Conservation (phyloP, 2,888 invertebrate genomes). For the Hypomecis atomaria region DNA sequence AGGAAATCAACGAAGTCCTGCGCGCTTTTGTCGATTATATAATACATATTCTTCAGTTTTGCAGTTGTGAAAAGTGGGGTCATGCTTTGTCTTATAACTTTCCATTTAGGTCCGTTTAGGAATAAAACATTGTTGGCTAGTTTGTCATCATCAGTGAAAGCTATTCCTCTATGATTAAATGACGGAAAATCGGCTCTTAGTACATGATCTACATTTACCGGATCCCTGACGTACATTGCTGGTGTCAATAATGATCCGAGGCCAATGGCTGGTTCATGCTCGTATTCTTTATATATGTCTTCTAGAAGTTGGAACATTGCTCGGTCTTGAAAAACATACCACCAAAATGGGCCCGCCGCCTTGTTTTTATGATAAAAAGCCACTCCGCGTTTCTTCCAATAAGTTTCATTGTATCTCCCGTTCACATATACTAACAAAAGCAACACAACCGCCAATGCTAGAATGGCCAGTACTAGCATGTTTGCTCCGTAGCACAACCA, state of each 20-base stretch:
- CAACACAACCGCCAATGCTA: slow-evolving; percentile 16
- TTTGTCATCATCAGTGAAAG: slow-evolving; percentile 50
- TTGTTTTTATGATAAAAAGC: slow-evolving; percentile 53
- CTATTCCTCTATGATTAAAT: slow-evolving; percentile 58
- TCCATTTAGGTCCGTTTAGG: slow-evolving; percentile 63
- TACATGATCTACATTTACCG: slow-evolving; percentile 55
- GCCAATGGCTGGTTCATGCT: slow-evolving; percentile 58
- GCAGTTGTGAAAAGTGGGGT: slow-evolving; percentile 63
- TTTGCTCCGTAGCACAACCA: no score
- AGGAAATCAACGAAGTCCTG: slow-evolving; percentile 60
- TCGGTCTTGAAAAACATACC: slow-evolving; percentile 48
- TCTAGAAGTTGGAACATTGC: slow-evolving; percentile 56
- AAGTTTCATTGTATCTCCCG: slow-evolving; percentile 57
- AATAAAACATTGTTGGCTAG: slow-evolving; percentile 60
- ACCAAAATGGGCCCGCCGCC: slow-evolving; percentile 56
- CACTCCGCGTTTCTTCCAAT: slow-evolving; percentile 66
- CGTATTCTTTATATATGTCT: slow-evolving; percentile 57
- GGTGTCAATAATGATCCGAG: slow-evolving; percentile 50
- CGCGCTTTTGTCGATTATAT: slow-evolving; percentile 64
- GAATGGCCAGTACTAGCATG: no score
- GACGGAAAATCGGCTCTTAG: slow-evolving; percentile 55
- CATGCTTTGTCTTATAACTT: slow-evolving; percentile 64
- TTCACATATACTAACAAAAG: slow-evolving; percentile 44
- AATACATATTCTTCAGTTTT: slow-evolving; percentile 71
- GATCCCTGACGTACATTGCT: slow-evolving; percentile 54